phyloP scores from a whole-genome alignment of 2,797 vertebrate genomes.

The Kryptolebias ocellatus region DNA sequence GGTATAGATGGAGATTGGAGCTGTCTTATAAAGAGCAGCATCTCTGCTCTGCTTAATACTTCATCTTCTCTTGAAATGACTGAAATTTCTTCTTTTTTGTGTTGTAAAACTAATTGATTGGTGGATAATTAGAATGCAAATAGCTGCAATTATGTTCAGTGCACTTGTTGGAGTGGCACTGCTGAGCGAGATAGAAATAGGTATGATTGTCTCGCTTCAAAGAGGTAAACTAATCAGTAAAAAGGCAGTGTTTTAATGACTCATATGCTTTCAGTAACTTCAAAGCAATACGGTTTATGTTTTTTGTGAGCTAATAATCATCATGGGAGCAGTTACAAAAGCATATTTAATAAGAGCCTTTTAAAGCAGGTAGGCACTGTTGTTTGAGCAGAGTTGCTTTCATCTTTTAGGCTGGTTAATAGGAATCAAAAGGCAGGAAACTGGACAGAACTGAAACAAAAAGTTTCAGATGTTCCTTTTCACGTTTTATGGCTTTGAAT shows the following conservation, averaged over 20 bases:
- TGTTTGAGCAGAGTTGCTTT: slow-evolving; percentile 46
- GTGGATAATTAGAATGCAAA: slow-evolving; percentile 67
- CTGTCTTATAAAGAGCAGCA: slow-evolving; percentile 4
- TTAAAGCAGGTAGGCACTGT: slow-evolving; percentile 48
- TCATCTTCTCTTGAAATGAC: slow-evolving; percentile 24
- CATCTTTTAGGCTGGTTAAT: slow-evolving; percentile 53
- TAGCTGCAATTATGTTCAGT: slow-evolving; percentile 57
- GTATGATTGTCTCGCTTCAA: slow-evolving; percentile 46
- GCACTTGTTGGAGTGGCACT: slow-evolving; percentile 37
- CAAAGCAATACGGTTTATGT: slow-evolving; percentile 51
- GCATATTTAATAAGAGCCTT: slow-evolving; percentile 62
- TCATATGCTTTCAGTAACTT: slow-evolving; percentile 61
- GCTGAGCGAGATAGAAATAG: slow-evolving; percentile 52
- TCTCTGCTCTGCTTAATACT: slow-evolving; percentile 1
- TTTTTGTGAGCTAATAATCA: slow-evolving; percentile 50
- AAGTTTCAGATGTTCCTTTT: slow-evolving; percentile 41
- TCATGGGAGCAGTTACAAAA: slow-evolving; percentile 56
- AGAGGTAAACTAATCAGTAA: slow-evolving; percentile 63
- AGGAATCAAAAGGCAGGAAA: slow-evolving; percentile 52
- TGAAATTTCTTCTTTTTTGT: slow-evolving; percentile 22
- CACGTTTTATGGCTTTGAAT: slow-evolving; percentile 46
- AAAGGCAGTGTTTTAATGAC: slow-evolving; percentile 57
- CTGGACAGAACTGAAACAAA: slow-evolving; percentile 56
- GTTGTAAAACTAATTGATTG: slow-evolving; percentile 61
- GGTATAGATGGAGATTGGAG: slow-evolving; percentile 26